Evolutionary conservation across 2,113 vertebrate species (phyloP).

Genomic region (Nesogale talazaci): DNA sequence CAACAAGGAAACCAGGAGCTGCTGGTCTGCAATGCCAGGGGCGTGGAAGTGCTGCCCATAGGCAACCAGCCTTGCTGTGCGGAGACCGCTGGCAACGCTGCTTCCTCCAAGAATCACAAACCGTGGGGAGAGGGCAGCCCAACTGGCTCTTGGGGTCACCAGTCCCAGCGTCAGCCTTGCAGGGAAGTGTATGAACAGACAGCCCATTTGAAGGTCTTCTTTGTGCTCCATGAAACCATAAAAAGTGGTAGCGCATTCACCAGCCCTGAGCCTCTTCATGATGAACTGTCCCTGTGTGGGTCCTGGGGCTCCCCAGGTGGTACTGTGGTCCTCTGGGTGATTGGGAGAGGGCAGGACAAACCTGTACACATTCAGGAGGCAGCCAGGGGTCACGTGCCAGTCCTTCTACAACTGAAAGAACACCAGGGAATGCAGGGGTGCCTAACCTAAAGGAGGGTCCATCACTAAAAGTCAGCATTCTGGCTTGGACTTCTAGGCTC

Average conservation of each 20-base stretch:
- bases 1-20: too few species aligned
- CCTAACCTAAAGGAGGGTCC: background rate
- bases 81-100: too few species aligned
- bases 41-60: too few species aligned
- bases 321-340: rapidly evolving
- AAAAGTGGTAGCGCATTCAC: too few species aligned
- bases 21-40: too few species aligned
- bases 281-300: rapidly evolving
- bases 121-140: too few species aligned
- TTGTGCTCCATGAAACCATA: too few species aligned
- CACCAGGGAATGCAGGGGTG: background rate
- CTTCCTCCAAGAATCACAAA: too few species aligned
- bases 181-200: rapidly evolving
- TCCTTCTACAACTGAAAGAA: background rate
- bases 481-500: background rate
- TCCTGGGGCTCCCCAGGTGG: background rate
- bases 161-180: too few species aligned
- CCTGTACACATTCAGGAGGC: background rate
- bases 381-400: background rate
- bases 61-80: too few species aligned
- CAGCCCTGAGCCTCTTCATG: background rate
- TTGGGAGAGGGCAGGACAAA: background rate
- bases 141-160: too few species aligned
- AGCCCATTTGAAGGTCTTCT: too few species aligned
- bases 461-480: background rate